Evolutionary conservation across 1,140 invertebrate species (phyloP).

Genomic region (Listronotus bonariensis): DNA sequence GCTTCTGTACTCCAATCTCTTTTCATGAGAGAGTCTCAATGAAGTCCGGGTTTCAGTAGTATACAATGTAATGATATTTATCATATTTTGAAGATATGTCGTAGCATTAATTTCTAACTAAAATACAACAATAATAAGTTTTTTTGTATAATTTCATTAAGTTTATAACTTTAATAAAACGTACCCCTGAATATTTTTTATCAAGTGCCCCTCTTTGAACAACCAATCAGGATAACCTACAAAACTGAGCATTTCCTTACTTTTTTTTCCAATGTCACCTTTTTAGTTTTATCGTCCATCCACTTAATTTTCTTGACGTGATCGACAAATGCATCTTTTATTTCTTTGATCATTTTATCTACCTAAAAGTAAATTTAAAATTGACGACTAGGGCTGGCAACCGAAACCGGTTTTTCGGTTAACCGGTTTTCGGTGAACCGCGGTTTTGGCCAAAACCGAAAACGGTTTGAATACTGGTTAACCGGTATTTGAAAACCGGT

Average conservation of each 20-base stretch:
- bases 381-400: too few relatives aligned
- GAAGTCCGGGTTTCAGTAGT: conserved; percentile 44
- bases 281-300: conserved; percentile 84
- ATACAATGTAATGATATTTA: conserved; percentile 57
- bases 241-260: conserved; percentile 71
- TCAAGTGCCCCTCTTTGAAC: conserved; percentile 66
- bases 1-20: conserved; percentile 69
- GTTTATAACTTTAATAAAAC: conserved; percentile 14
- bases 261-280: conserved; percentile 75
- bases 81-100: conserved; percentile 68
- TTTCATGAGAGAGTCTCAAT: conserved; percentile 52
- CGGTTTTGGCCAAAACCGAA: too few relatives aligned
- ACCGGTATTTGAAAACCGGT: too few relatives aligned
- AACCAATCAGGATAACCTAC: conserved; percentile 84
- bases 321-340: conserved; percentile 75
- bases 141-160: too few relatives aligned
- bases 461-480: too few relatives aligned
- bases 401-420: too few relatives aligned
- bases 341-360: conserved; percentile 77
- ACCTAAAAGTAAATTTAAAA: too few relatives aligned
- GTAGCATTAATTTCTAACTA: conserved; percentile 45
- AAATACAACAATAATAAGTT: background rate
- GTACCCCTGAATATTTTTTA: conserved; percentile 68
- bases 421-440: too few relatives aligned
- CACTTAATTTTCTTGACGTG: conserved; percentile 73